Evolutionary conservation across 2,113 vertebrate genomes (phyloP), one percentile per base, ranked within the genome.

Genomic region (Erythrocercus mccallii): DNA sequence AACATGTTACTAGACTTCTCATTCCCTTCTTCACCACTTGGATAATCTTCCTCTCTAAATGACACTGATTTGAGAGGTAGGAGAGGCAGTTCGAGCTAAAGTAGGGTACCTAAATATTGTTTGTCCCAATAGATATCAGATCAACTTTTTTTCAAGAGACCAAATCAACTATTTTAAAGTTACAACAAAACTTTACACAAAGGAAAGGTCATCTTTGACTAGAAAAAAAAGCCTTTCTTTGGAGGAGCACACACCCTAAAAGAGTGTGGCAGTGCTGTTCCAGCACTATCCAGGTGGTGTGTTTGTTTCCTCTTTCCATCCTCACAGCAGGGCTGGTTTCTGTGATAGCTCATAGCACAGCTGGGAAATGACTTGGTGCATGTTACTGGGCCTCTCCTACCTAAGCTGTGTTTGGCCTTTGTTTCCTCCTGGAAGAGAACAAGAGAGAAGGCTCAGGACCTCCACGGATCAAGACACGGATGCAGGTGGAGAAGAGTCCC

Each of bases 401-500:
- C 18, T 31, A 14, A 35, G 15, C 4, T 20, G 6, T 18, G 3
- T 25, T 54, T 22, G 22, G 28, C 48, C 21, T 48, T 48, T 45
- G 15, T 5, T 69, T 6, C 35, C 8, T 40, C 16, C 33, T 60
- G 7, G 6, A 16, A 60, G n/a, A 28, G 37, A 66, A 3, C 9
- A 60, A 50, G n/a, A 28, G 10, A 66, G 38, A 31, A 51, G 8
- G 10, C 37, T 44, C 0, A 0, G 31, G 24, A 48, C 11, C 12
- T 88, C 42, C 38, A 27, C 0, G 1, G 58, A 28, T 8, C 4
- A 64, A 15, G 33, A 28, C 24, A 35, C 0, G 2, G 58, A 28
- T 54, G 40, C 31, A 35, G 48, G 13, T 35, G 27, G 47, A 65
- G 14, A n/a, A 51, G 40, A 71, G 11, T 17, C 13, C 44, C 3